Evolutionary conservation across 2,797 vertebrate species (phyloP), one percentile per base, ranked within the genome.

Genomic region (Thaleichthys pacificus): DNA sequence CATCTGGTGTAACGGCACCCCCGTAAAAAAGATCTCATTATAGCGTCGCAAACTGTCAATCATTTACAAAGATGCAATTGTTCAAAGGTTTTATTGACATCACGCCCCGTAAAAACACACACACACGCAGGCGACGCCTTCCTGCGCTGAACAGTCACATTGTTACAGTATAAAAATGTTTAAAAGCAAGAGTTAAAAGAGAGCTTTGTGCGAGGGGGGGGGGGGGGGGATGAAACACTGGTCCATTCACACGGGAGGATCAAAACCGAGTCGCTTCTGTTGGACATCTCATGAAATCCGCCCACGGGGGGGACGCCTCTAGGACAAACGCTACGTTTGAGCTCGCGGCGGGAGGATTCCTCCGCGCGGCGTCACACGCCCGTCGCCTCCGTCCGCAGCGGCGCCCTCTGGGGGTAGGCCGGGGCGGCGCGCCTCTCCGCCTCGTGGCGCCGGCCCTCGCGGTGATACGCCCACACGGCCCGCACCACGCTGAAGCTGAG

Each of bases 401-500:
- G 83, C 0, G 61, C 71, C 5, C 79, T 77, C 24, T 82, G 79
- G 0, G 80, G 66, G 21, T 56, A 14, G 9, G 24, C 24, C 4
- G 68, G 30, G 1, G 32, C 24, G 47, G 72, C 76, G 54, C 60
- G 70, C 8, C 67, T 79, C 2, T 81, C 85, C 0, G 22, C 79
- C 38, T 84, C 68, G 0, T 82, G 66, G 8, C 61, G 74, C 60
- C 81, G 71, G 0, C 62, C 49, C 61, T 92, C 90, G 74, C 82
- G 74, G 21, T 66, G 76, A 73, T 91, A 92, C 12, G 6, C 51
- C 65, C 5, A 84, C 68, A 94, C 89, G 0, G 77, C 0, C 0
- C 85, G 86, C 65, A 97, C 54, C 12, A 95, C 95, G 17, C 87
- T 80, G 57, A 84, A 5, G 0, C 92, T 93, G 58, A 95, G 70